phyloP scores from a whole-genome alignment of 1,140 invertebrate genomes.

The Papilio xuthus region DNA sequence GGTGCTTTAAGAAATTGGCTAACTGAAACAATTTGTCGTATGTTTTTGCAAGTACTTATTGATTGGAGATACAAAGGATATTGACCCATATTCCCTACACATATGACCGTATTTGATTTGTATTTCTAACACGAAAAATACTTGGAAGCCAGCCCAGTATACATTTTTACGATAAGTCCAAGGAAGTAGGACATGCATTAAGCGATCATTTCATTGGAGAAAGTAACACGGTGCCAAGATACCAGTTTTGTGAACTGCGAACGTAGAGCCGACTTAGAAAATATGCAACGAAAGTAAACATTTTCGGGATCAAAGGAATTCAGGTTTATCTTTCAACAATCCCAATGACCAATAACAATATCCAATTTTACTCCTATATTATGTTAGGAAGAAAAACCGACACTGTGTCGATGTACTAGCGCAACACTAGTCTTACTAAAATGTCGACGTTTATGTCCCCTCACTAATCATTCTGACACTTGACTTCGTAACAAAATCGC shows the following conservation, averaged over 20 bases:
- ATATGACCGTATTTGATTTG: constrained; percentile 14
- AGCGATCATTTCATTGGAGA: constrained; percentile 16
- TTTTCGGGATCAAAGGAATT: not conserved
- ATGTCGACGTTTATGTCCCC: too few relatives aligned
- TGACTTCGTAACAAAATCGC: too few relatives aligned
- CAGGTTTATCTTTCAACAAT: not conserved
- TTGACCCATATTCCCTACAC: not conserved
- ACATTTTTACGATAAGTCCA: constrained; percentile 33
- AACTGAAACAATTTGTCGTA: constrained; percentile 22
- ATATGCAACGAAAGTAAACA: not conserved
- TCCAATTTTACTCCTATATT: too few relatives aligned
- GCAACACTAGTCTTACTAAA: too few relatives aligned
- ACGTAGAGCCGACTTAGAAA: not conserved
- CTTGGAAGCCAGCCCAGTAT: constrained; percentile 30
- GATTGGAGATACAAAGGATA: not conserved
- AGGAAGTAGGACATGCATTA: constrained; percentile 32
- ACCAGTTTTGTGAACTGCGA: not conserved
- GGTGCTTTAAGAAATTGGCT: constrained; percentile 21
- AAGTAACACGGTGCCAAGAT: constrained; percentile 10
- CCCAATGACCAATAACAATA: not conserved
- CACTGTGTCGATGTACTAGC: too few relatives aligned
- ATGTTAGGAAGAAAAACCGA: too few relatives aligned
- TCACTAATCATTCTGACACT: too few relatives aligned
- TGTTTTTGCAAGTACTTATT: constrained; percentile 13
- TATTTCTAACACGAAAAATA: not conserved